Conservation (phyloP, 2,113 vertebrate genomes). For the Balaenoptera acutorostrata region DNA sequence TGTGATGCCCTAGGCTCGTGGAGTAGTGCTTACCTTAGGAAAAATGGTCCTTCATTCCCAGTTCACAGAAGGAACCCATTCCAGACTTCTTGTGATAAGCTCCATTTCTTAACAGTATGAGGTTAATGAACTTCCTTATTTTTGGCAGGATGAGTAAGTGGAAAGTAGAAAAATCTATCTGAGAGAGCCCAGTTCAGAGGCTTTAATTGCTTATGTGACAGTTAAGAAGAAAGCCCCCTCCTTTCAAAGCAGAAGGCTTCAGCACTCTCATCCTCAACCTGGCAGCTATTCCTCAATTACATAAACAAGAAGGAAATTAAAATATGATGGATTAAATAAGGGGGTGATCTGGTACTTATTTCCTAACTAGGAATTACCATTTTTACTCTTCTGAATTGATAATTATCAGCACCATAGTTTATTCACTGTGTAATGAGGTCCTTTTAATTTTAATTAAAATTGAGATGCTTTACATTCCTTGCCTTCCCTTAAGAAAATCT, state of each 20-base stretch:
- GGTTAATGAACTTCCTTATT: background rate
- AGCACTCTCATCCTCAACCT: background rate
- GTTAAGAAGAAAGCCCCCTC: background rate
- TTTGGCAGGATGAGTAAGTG: conserved; percentile 3
- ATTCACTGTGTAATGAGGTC: conserved; percentile 25
- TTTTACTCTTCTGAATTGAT: conserved; percentile 24
- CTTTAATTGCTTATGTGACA: background rate
- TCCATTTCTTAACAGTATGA: background rate
- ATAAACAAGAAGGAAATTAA: conserved; percentile 61
- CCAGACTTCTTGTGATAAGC: background rate
- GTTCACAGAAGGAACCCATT: background rate
- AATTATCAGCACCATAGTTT: background rate
- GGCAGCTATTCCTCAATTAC: conserved; percentile 22
- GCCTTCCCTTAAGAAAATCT: conserved; percentile 39
- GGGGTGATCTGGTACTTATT: background rate
- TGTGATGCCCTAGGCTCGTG: fast-evolving
- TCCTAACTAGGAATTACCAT: conserved; percentile 10
- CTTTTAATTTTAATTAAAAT: conserved; percentile 61
- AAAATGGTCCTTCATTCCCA: background rate
- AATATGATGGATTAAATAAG: conserved; percentile 53
- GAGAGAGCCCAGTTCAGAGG: background rate
- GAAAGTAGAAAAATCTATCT: background rate
- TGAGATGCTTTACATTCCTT: conserved; percentile 34
- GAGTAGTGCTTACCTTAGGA: background rate
- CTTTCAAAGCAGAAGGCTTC: background rate